phyloP scores from a whole-genome alignment of 1,140 invertebrate genomes.

The Atta texana region DNA sequence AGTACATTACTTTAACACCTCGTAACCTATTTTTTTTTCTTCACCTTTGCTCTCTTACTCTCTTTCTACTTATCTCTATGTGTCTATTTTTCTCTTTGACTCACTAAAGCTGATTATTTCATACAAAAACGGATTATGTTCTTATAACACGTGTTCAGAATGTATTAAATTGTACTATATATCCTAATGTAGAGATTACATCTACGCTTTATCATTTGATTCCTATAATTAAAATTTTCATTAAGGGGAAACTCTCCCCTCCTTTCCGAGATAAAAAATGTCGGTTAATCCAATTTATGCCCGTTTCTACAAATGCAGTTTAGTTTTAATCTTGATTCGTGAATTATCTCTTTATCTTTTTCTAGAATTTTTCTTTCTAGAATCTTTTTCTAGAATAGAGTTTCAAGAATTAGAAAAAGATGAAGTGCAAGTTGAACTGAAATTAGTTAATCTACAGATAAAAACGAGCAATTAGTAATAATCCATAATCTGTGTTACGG shows the following conservation, averaged over 20 bases:
- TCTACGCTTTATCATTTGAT: not conserved
- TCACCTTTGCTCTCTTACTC: not conserved
- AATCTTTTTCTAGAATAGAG: too few species aligned
- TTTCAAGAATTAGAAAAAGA: too few species aligned
- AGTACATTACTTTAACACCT: not conserved
- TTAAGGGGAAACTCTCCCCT: not conserved
- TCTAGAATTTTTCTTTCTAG: too few species aligned
- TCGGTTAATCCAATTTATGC: not conserved
- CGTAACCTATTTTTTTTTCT: constrained; percentile 28
- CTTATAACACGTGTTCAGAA: not conserved
- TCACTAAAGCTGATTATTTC: constrained; percentile 45
- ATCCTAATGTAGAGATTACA: not conserved
- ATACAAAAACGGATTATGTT: constrained; percentile 18
- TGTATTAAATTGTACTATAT: constrained; percentile 5
- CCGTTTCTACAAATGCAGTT: too few species aligned
- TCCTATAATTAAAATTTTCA: not conserved
- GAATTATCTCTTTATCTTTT: too few species aligned
- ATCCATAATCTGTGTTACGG: not conserved
- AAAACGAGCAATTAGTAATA: not conserved
- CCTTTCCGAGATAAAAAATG: not conserved
- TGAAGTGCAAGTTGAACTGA: too few species aligned
- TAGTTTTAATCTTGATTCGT: too few species aligned
- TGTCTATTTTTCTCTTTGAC: not conserved
- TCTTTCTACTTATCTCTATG: not conserved
- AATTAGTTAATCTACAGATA: too few species aligned